Percentiles rank a stretch among this genome's conserved stretches.
phyloP scores from a whole-genome alignment of 2,113 vertebrate species.

The Pseudorhombus dupliciocellatus region DNA sequence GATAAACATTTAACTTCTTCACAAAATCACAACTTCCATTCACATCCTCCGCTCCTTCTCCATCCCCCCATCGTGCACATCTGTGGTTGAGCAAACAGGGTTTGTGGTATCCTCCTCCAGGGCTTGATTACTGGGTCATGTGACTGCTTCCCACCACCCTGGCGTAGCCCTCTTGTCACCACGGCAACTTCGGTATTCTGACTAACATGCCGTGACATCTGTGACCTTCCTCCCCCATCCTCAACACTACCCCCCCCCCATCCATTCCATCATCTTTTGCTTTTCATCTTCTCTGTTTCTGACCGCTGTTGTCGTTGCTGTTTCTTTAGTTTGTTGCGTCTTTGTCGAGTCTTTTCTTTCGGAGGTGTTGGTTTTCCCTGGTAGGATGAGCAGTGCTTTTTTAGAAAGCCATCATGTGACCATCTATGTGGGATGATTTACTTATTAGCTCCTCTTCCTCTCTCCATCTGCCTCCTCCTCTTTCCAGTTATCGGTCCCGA shows the following conservation, averaged over 20 bases:
- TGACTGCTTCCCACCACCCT: slow-evolving; percentile 64
- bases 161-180: slow-evolving; percentile 57
- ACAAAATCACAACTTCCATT: background rate
- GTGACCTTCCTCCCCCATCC: slow-evolving; percentile 52
- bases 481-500: slow-evolving; percentile 23
- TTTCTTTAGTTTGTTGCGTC: slow-evolving; percentile 8
- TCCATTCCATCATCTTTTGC: slow-evolving; percentile 43
- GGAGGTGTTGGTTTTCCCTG: background rate
- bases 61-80: slow-evolving; percentile 23
- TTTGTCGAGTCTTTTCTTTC: slow-evolving; percentile 7
- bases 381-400: background rate
- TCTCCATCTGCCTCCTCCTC: slow-evolving; percentile 12
- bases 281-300: background rate
- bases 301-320: background rate
- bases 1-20: background rate
- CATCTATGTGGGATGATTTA: background rate
- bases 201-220: slow-evolving; percentile 68
- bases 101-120: slow-evolving; percentile 57
- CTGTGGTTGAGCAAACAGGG: slow-evolving; percentile 19
- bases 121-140: slow-evolving; percentile 54
- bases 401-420: background rate
- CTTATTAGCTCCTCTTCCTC: slow-evolving; percentile 9
- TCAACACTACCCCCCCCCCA: slow-evolving; percentile 18
- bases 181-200: slow-evolving; percentile 52
- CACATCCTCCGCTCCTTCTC: slow-evolving; percentile 24